Base-by-base conservation (phyloP, 2,113 vertebrate species). In the Himantopus leucocephalus region DNA sequence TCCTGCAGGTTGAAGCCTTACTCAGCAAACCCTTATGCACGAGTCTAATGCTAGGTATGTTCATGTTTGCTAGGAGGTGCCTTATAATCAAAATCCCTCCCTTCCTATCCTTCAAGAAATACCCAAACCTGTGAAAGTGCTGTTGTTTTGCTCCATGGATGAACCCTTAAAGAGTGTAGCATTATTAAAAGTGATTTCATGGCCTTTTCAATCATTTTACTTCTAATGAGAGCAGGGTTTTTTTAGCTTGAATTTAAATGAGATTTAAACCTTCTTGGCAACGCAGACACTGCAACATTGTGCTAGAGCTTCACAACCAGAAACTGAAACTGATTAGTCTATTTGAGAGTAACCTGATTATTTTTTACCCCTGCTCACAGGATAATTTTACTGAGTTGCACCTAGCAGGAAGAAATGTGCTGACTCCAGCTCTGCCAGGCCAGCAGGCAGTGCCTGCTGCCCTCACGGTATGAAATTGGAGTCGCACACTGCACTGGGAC, bases 211-310 rank as follows among this genome's bases (percentile, higher is more conserved):
- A 71, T 91, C 45, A 88, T 90, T 90, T 92, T 27, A 41, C 16
- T 89, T 93, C 85, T 79, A 94, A 95, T 50, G 66, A 88, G 29
- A 82, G 23, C 10, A 15, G 29, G 18, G 27, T 0, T 37, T 32
- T 78, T 84, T 88, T 43, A 94, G 53, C 70, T 84, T 82, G 73
- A 91, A 90, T 82, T 93, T 72, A 93, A 90, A 82, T 41, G 73
- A 85, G 70, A 82, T 90, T 96, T 91, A 79, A 95, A 90, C 79
- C 37, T 86, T 76, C 35, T 90, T 96, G 94, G 84, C 94, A 96
- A 72, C 0, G 4, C 45, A 92, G 81, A 91, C 92, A 96, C 71
- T 88, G 78, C 80, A 73, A 94, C 80, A 82, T 83, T 96, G 86
- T 82, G 77, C 84, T 85, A 37, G 20, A 70, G 45, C 71, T 85